Evolutionary conservation across 1,140 invertebrate genomes (phyloP).

Genomic region (Trichomalopsis sarcophagae): DNA sequence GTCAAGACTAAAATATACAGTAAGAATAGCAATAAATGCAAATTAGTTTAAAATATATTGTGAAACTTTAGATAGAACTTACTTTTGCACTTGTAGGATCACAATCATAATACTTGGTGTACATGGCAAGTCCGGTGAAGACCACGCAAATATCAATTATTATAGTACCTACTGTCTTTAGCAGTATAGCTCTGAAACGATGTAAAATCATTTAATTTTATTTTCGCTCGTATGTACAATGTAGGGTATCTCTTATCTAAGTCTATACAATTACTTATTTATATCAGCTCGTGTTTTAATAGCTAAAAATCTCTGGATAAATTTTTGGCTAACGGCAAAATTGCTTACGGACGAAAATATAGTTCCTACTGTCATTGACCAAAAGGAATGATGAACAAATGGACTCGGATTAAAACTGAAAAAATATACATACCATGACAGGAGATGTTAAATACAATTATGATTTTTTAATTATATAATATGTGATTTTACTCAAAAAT

Average conservation of each 20-base stretch:
- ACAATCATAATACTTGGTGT: conserved; percentile 78
- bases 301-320: conserved; percentile 80
- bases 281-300: conserved; percentile 78
- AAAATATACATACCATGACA: background rate
- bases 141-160: conserved; percentile 63
- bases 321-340: conserved; percentile 79
- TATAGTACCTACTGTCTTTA: conserved; percentile 70
- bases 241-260: too few species aligned
- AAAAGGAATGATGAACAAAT: conserved; percentile 76
- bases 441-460: too few species aligned
- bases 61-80: background rate
- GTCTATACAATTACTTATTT: conserved; percentile 62
- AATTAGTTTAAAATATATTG: too few species aligned
- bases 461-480: too few species aligned
- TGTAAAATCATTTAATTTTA: too few species aligned
- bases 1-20: too few species aligned
- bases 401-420: conserved; percentile 77
- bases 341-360: conserved; percentile 77
- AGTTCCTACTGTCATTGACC: conserved; percentile 77
- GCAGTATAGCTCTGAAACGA: conserved; percentile 61
- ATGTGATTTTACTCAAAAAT: conserved; percentile 61
- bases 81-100: conserved; percentile 75
- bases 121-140: conserved; percentile 77
- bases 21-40: too few species aligned
- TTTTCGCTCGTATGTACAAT: background rate